These are phyloP conservation scores for Sphenopsis melanotis DNA, from an alignment of 2,797 vertebrate species.

Conservation along the genomic window DNA sequence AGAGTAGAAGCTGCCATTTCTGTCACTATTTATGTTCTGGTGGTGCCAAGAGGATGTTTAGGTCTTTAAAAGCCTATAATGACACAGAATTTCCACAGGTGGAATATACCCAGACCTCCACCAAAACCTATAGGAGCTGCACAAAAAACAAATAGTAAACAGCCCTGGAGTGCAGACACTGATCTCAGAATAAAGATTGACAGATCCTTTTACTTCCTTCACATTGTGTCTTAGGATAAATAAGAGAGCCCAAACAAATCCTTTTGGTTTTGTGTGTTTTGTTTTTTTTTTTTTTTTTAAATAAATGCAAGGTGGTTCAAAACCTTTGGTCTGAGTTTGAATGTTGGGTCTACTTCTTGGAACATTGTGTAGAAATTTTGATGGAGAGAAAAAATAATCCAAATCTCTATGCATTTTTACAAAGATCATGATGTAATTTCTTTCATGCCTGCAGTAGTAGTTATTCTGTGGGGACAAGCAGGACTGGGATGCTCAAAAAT, in stretches of 20 bases:
- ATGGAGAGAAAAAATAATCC: background rate
- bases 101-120: background rate
- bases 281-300: background rate
- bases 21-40: background rate
- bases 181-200: background rate
- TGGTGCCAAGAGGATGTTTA: background rate
- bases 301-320: background rate
- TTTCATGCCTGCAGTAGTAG: background rate
- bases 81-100: background rate
- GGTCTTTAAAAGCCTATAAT: background rate
- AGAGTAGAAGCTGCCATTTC: background rate
- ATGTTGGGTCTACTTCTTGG: background rate
- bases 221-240: background rate
- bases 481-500: background rate
- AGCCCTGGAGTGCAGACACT: background rate
- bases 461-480: background rate
- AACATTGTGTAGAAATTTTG: background rate
- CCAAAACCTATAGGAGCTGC: background rate
- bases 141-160: background rate
- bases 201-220: background rate
- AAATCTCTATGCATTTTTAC: background rate
- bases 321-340: background rate
- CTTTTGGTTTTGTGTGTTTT: background rate
- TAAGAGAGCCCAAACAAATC: background rate
- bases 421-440: background rate